Conservation (phyloP, 2,113 vertebrate genomes). For the Macquaria australasica region DNA sequence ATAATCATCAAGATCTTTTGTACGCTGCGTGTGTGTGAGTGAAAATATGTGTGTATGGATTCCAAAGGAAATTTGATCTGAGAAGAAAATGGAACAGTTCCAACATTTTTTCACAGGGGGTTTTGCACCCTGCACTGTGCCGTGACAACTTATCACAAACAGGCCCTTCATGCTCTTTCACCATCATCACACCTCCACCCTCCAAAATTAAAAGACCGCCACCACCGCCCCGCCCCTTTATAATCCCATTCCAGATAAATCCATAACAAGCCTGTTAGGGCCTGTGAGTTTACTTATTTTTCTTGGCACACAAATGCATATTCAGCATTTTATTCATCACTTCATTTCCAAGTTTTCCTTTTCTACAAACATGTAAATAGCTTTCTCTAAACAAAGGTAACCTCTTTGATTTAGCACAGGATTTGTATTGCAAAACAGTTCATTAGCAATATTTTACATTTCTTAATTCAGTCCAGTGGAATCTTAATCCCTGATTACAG, state of each 20-base stretch:
- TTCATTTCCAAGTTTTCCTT: conserved; percentile 23
- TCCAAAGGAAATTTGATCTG: neutral
- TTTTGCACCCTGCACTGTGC: conserved; percentile 12
- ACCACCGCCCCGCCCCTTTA: neutral
- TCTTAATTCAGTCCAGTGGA: conserved; percentile 21
- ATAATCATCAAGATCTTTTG: neutral
- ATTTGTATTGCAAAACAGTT: neutral
- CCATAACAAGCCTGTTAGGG: conserved; percentile 48
- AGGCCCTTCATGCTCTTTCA: neutral
- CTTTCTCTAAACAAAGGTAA: neutral
- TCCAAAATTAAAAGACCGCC: neutral
- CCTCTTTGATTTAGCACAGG: neutral
- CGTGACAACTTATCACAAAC: neutral
- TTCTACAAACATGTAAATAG: neutral
- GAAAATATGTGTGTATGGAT: neutral
- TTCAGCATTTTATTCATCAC: neutral
- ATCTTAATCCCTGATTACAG: conserved; percentile 55
- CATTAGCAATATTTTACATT: neutral
- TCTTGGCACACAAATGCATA: conserved; percentile 25
- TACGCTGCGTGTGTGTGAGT: neutral
- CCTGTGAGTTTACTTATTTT: conserved; percentile 46
- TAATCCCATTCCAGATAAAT: conserved; percentile 17
- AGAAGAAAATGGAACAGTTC: conserved; percentile 2
- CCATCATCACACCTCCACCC: conserved; percentile 9
- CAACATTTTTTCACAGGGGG: conserved; percentile 44